Evolutionary conservation across 2,888 invertebrate genomes (phyloP).

Genomic region (Lithophane semibrunnea): DNA sequence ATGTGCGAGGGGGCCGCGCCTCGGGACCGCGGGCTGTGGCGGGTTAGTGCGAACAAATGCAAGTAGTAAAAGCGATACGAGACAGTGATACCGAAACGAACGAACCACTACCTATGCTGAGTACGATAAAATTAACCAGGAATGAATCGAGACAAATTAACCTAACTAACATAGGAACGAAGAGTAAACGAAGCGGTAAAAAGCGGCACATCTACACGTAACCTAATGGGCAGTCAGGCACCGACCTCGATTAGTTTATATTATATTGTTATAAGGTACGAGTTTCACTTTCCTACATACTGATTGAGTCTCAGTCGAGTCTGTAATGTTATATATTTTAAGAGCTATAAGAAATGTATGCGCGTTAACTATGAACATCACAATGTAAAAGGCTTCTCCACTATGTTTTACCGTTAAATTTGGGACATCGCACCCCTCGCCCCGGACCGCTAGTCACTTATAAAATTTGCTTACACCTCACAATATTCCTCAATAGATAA

Average conservation of each 20-base stretch:
- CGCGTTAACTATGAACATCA: slow-evolving; percentile 88
- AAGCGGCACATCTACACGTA: slow-evolving; percentile 81
- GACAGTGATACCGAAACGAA: slow-evolving; percentile 74
- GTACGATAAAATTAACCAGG: slow-evolving; percentile 75
- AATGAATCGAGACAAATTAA: slow-evolving; percentile 87
- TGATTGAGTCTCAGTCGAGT: slow-evolving; percentile 84
- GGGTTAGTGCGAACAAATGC: slow-evolving; percentile 66
- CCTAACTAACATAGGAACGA: slow-evolving; percentile 89
- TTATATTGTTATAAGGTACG: slow-evolving; percentile 80
- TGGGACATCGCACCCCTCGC: slow-evolving; percentile 87
- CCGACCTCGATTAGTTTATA: slow-evolving; percentile 81
- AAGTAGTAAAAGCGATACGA: slow-evolving; percentile 64
- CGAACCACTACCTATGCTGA: slow-evolving; percentile 71
- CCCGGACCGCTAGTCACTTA: slow-evolving; percentile 84
- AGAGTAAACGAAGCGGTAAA: slow-evolving; percentile 75
- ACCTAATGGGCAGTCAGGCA: slow-evolving; percentile 86
- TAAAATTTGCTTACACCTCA: slow-evolving; percentile 86
- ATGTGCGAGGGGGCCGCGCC: slow-evolving; percentile 56
- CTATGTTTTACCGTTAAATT: slow-evolving; percentile 85
- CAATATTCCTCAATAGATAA: slow-evolving; percentile 87
- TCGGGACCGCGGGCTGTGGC: slow-evolving; percentile 38
- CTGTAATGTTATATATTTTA: slow-evolving; percentile 77
- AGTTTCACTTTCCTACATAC: slow-evolving; percentile 83
- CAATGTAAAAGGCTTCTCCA: slow-evolving; percentile 85
- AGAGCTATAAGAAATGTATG: slow-evolving; percentile 87